Conservation (phyloP, 2,797 vertebrate genomes). For the Melanogrammus aeglefinus region DNA sequence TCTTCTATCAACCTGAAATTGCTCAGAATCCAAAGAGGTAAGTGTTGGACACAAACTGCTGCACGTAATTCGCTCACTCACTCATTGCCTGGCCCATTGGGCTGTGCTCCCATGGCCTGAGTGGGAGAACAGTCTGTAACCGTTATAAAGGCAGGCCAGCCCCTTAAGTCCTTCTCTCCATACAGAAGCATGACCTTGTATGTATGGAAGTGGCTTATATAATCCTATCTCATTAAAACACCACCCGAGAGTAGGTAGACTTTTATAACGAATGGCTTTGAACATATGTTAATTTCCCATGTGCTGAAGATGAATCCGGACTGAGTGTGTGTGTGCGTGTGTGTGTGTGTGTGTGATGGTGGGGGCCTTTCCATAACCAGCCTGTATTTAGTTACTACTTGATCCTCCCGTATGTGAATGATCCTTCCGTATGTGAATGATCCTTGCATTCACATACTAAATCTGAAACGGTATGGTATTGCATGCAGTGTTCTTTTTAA, state of each 20-base stretch:
- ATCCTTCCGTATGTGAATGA: neutral
- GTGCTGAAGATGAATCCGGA: too few species aligned
- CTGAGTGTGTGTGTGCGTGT: too few species aligned
- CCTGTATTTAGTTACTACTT: neutral
- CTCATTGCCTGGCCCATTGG: neutral
- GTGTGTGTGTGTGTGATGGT: neutral
- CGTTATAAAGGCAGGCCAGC: neutral
- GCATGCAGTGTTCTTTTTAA: neutral
- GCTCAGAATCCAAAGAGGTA: constrained; percentile 64
- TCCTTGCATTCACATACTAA: neutral
- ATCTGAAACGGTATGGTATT: neutral
- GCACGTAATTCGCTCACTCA: constrained; percentile 4
- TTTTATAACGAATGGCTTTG: too few species aligned
- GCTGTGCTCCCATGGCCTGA: neutral
- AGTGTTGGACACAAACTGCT: constrained; percentile 35
- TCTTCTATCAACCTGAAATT: constrained; percentile 65
- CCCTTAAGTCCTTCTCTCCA: neutral
- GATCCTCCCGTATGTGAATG: neutral
- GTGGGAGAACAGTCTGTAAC: neutral
- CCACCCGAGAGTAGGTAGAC: neutral
- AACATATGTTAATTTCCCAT: too few species aligned
- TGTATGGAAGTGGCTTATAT: neutral
- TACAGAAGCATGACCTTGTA: neutral
- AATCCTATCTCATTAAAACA: neutral
- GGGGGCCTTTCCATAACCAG: too few species aligned